Evolutionary conservation across 2,888 invertebrate species (phyloP).

Genomic region (Troglohyphantes excavatus): DNA sequence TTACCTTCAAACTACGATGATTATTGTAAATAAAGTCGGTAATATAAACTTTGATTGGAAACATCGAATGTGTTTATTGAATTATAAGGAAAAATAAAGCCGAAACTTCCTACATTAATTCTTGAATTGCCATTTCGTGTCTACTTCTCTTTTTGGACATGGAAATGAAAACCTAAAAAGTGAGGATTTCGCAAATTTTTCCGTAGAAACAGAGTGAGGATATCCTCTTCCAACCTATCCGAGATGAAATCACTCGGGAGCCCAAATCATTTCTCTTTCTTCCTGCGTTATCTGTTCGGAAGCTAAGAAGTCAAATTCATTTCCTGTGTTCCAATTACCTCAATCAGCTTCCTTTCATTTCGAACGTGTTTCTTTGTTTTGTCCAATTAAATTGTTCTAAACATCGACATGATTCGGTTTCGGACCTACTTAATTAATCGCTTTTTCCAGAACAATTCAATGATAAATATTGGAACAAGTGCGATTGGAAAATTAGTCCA

Average conservation of each 20-base stretch:
- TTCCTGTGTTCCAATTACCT: conserved; percentile 3
- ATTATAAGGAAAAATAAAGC: too few relatives aligned
- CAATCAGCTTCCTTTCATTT: background rate
- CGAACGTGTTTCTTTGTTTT: background rate
- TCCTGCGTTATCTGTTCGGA: background rate
- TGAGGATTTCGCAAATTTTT: background rate
- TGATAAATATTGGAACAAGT: background rate
- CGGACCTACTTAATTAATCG: background rate
- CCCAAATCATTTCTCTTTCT: background rate
- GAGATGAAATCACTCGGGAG: background rate
- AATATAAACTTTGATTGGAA: too few relatives aligned
- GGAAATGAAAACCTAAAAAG: background rate
- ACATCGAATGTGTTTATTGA: too few relatives aligned
- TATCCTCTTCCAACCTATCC: background rate
- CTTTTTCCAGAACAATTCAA: background rate
- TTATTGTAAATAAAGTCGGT: too few relatives aligned
- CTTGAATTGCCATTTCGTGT: too few relatives aligned
- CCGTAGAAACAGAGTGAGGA: background rate
- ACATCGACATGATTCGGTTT: background rate
- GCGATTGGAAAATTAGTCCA: too few relatives aligned
- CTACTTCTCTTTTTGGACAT: background rate
- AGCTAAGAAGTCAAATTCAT: background rate
- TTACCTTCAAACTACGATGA: too few relatives aligned
- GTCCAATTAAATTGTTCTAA: background rate
- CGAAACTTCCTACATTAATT: too few relatives aligned